phyloP scores from a whole-genome alignment of 2,888 invertebrate species.

The Pandemis cinnamomeana region DNA sequence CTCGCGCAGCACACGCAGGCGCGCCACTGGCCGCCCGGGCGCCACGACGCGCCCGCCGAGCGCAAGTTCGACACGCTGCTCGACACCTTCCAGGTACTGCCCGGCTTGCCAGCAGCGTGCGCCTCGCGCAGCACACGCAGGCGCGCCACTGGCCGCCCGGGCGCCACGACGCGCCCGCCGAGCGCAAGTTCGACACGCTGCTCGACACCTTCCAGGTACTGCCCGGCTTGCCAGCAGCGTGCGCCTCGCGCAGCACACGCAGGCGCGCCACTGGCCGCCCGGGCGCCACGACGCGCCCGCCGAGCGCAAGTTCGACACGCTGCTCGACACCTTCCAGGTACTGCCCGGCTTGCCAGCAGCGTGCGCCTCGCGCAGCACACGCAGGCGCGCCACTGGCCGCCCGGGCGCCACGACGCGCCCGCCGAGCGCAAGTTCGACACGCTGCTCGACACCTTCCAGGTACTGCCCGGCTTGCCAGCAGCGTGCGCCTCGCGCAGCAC shows the following conservation, averaged over 20 bases:
- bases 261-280: constrained; percentile 92
- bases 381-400: constrained; percentile 93
- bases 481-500: constrained; percentile 92
- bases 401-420: constrained; percentile 83
- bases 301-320: constrained; percentile 82
- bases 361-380: constrained; percentile 94
- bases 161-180: constrained; percentile 84
- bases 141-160: constrained; percentile 91
- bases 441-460: constrained; percentile 88
- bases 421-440: constrained; percentile 84
- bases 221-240: too few relatives aligned
- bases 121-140: constrained; percentile 94
- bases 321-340: constrained; percentile 89
- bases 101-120: constrained; percentile 93
- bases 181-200: constrained; percentile 84
- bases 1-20: constrained; percentile 94
- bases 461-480: too few relatives aligned
- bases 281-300: constrained; percentile 84
- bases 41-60: constrained; percentile 85
- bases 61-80: constrained; percentile 85
- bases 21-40: constrained; percentile 90
- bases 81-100: constrained; percentile 87
- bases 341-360: too few relatives aligned
- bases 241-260: constrained; percentile 94
- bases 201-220: constrained; percentile 88